Evolutionary conservation across 1,140 invertebrate genomes (phyloP), one percentile per base, ranked within the genome.

Genomic region (Megalonaias nervosa): DNA sequence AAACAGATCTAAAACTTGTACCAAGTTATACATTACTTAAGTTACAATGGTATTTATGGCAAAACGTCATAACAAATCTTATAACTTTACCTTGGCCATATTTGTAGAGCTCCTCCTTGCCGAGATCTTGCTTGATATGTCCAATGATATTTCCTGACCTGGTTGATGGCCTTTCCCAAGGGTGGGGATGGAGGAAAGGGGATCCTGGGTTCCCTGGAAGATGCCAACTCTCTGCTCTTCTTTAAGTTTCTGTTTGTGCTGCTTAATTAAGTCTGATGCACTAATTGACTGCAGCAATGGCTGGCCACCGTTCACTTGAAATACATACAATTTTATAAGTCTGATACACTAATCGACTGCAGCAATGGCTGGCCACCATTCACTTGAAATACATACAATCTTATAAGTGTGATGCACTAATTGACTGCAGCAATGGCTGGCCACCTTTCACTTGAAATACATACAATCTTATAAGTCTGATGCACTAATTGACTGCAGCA

Each of bases 131-230:
- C 67, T 31, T 17, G 65, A 57, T 12, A 71, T 62, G 65, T 84
- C 85, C 14, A 90, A 74, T 48, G 74, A 81, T 56, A 90, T 81
- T 17, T 87, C 75, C 59, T 80, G 74, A 2, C 87, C 89, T 13
- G 70, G 69, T 16, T 73, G 56, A 21, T 87, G 81, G 14, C 88
- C 89, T 77, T 83, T 82, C 1, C 87, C 87, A 11, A 90, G 75
- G 26, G 81, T 77, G 17, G 89, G 89, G 2, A 59, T 67, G 62
- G 70, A 19, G 19, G 69, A 73, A 14, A 81, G 57, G 15, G 83
- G 74, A 55, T 80, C 76, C 13, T 62, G 9, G n/a, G 65, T 16
- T 1, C 65, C 66, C 67, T 26, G 38, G 55, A 48, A 23, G 15
- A 48, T 1, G 26, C 55, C 38, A 48, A 48, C 38, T 48, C 38